Evolutionary conservation across 2,888 invertebrate genomes (phyloP), one percentile per base, ranked within the genome.

Genomic region (Thumatha senex): DNA sequence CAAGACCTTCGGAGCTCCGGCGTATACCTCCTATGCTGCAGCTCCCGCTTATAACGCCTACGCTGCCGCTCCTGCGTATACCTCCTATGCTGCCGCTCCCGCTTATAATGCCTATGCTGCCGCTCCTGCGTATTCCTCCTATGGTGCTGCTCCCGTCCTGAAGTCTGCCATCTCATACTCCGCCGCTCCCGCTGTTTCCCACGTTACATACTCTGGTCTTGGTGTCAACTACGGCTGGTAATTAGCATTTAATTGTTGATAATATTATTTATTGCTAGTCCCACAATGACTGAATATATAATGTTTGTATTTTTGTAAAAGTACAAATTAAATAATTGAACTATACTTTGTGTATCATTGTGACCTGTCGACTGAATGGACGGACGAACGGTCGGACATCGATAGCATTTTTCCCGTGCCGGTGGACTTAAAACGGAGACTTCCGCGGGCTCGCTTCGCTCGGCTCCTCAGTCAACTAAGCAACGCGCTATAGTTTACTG

Each of bases 221-320:
- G 95, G 86, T 50, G 80, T 81, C 56, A 82, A 76, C 74, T 89
- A 89, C 67, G 89, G 86, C 46, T 89, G 89, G 89, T 88, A 74
- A 79, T 61, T 40, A 33, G 14, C 18, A 51, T 40, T 56, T 60
- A 14, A 48, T 51, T 69, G 52, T 63, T 71, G 43, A 30, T 40
- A 43, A 24, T 24, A 24, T 4, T 24, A 48, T 29, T 18, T 43
- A 24, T 39, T 38, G 12, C 33, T 48, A 48, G 48, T 48, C 48
- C 24, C 1, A 38, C 34, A 31, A 48, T 42, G 36, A 42, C 31
- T 41, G 35, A 42, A 35, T 36, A 44, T 39, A 39, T 13, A 40
- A 29, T 40, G 35, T 44, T 24, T 45, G n/a, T 45, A 30, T 14
- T 29, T 36, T 14, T 4, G 2, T 35, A 15, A 45, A 14, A 38